Percentiles rank a stretch among this genome's conserved stretches.
phyloP scores from a whole-genome alignment of 2,888 invertebrate species.

The Euproctis similis region DNA sequence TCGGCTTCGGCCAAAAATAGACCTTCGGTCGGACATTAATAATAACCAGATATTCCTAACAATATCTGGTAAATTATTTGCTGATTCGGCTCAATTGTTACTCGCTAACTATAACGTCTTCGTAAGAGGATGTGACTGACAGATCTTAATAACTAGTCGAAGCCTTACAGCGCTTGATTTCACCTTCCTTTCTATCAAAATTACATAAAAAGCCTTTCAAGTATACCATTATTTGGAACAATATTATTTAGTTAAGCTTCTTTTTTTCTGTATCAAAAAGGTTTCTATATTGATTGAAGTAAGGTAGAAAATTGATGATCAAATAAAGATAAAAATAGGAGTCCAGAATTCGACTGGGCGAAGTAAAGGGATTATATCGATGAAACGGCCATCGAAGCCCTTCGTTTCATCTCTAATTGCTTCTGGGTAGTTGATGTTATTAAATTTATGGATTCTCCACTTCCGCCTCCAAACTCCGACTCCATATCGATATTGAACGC shows the following conservation, averaged over 20 bases:
- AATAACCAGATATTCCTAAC: no score
- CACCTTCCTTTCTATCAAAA: constrained; percentile 21
- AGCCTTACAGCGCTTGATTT: constrained; percentile 12
- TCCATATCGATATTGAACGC: constrained; percentile 19
- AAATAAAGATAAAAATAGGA: constrained; percentile 10
- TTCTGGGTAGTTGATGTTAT: constrained; percentile 37
- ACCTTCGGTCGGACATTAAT: no score
- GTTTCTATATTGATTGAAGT: constrained; percentile 7
- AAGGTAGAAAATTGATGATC: constrained; percentile 21
- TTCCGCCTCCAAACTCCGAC: no score
- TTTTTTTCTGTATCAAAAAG: not conserved
- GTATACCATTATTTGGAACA: constrained; percentile 4
- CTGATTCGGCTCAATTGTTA: constrained; percentile 11
- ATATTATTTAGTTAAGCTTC: constrained; percentile 12
- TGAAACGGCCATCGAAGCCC: constrained; percentile 35
- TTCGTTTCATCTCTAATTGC: constrained; percentile 45
- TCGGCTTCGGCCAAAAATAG: no score
- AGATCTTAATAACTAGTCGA: constrained; percentile 18
- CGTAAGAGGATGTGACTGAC: constrained; percentile 11
- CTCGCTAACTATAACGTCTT: constrained; percentile 15
- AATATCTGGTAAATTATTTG: no score
- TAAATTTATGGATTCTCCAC: constrained; percentile 29
- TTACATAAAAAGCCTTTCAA: constrained; percentile 9
- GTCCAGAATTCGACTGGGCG: constrained; percentile 10
- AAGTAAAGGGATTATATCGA: constrained; percentile 25